A percentile compares a stretch with the other conserved stretches of the same genome.
These are phyloP conservation scores for Pheosia gnoma DNA, from an alignment of 2,888 invertebrate species.

Conservation along the genomic window DNA sequence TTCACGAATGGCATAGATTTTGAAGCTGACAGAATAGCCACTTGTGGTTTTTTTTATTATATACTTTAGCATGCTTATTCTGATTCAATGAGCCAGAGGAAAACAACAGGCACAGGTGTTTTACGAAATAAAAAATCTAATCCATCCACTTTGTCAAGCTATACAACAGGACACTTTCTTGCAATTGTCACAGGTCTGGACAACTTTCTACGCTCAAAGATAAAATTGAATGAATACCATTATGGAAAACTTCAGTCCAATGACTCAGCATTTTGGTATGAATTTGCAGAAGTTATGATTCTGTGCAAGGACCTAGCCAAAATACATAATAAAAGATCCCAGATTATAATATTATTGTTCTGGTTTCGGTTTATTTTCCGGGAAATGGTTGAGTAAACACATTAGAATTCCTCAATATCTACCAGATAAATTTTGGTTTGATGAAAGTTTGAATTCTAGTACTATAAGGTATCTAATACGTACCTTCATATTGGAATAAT, in stretches of 20 bases:
- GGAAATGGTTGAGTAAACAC: background rate
- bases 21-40: too few relatives aligned
- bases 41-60: too few relatives aligned
- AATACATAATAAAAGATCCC: background rate
- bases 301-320: slow-evolving; percentile 13
- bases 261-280: slow-evolving; percentile 14
- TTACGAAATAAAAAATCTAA: background rate
- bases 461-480: too few relatives aligned
- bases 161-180: slow-evolving; percentile 5
- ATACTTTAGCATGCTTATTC: too few relatives aligned
- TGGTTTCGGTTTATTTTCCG: too few relatives aligned
- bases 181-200: slow-evolving; percentile 14
- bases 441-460: too few relatives aligned
- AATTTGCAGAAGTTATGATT: background rate
- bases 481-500: too few relatives aligned
- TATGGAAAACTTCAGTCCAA: slow-evolving; percentile 14
- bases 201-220: slow-evolving; percentile 31
- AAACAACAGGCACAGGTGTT: background rate
- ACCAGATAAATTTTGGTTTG: background rate
- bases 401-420: background rate
- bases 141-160: background rate
- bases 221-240: slow-evolving; percentile 37
- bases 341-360: background rate
- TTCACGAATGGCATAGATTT: too few relatives aligned
- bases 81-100: too few relatives aligned